Percentiles rank a stretch among this genome's conserved stretches.
Conservation (phyloP, 2,113 vertebrate species). For the Mustela nigripes region DNA sequence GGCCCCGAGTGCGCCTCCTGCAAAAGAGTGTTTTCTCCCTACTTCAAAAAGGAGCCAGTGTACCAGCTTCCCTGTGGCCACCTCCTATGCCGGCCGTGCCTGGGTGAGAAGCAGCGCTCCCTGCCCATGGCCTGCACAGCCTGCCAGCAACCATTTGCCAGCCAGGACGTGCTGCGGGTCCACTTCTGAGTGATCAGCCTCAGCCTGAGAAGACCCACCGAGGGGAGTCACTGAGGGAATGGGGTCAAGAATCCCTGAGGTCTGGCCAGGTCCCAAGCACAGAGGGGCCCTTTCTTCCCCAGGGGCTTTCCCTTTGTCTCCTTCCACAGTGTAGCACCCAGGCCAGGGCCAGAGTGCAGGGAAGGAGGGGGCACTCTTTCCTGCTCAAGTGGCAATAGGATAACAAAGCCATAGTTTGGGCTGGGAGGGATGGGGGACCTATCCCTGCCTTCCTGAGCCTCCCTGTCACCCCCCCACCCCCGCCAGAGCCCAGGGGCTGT, state of each 20-base stretch:
- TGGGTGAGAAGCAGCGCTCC: constrained; percentile 87
- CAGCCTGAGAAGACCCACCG: neutral
- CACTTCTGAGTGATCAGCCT: constrained; percentile 89
- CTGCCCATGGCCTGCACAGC: constrained; percentile 86
- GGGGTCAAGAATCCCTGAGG: neutral
- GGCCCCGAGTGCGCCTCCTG: constrained; percentile 90
- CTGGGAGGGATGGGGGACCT: neutral
- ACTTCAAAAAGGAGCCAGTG: constrained; percentile 87
- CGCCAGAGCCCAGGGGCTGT: constrained; percentile 38
- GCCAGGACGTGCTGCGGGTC: constrained; percentile 91
- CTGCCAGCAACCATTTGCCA: constrained; percentile 87
- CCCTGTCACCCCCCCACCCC: neutral
- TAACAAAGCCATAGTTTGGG: constrained; percentile 88
- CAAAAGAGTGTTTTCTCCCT: constrained; percentile 90
- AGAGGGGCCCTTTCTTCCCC: neutral
- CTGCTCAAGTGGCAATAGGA: constrained; percentile 73
- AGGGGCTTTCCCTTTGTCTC: neutral
- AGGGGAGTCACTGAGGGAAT: neutral
- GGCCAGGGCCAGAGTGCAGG: neutral
- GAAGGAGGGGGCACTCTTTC: neutral
- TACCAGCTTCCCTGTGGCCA: constrained; percentile 95
- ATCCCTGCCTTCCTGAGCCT: neutral
- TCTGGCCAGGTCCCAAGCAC: neutral
- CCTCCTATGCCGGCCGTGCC: constrained; percentile 93
- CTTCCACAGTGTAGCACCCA: neutral